Conservation (phyloP, 1,140 invertebrate genomes). For the Metopolophium dirhodum region DNA sequence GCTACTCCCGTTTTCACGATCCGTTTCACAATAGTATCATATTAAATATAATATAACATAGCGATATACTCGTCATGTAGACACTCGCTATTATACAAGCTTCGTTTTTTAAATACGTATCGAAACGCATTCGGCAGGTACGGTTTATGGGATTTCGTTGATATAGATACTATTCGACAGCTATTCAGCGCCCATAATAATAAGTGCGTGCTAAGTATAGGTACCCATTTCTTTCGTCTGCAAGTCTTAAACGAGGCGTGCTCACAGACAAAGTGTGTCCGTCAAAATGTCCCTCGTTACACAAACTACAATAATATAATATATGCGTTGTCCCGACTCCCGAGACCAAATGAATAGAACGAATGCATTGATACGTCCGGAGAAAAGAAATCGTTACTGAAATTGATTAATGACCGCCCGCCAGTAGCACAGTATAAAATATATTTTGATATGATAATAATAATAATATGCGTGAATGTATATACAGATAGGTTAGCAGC, state of each 20-base stretch:
- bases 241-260: neutral
- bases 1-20: neutral
- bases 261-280: neutral
- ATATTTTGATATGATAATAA: neutral
- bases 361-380: neutral
- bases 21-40: neutral
- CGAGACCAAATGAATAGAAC: neutral
- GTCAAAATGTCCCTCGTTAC: neutral
- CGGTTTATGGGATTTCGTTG: neutral
- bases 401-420: slow-evolving; percentile 31
- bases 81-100: neutral
- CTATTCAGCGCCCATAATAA: neutral
- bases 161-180: neutral
- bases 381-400: slow-evolving; percentile 14
- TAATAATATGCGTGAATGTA: neutral
- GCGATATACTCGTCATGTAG: neutral
- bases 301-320: neutral
- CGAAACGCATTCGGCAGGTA: neutral
- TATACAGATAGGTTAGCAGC: neutral
- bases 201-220: neutral
- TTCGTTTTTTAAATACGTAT: neutral
- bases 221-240: neutral
- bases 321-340: neutral
- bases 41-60: neutral
- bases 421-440: neutral